Evolutionary conservation across 2,888 invertebrate genomes (phyloP), one percentile per base, ranked within the genome.

Genomic region (Euplexia lucipara): DNA sequence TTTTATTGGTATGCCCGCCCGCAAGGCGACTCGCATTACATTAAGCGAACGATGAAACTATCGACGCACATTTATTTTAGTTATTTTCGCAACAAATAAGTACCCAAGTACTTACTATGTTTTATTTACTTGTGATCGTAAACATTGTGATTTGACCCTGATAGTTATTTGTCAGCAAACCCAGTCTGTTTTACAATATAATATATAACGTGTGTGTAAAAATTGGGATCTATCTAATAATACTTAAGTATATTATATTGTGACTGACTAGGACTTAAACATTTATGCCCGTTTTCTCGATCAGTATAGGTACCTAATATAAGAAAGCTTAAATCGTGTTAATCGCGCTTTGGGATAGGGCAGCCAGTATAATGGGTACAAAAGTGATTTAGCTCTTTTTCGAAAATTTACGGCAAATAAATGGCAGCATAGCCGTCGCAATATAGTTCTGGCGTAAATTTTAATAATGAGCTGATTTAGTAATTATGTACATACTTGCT

Each of bases 241-340:
- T 37, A 26, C 26, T 26, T 26, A n/a, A n/a, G n/a, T n/a, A 35
- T 51, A 35, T 18, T 35, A 44, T 56, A 48, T 41, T 65, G 47
- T 47, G 57, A 65, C 57, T 65, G 57, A 64, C 34, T 47, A 57
- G 35, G 20, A 35, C 41, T 26, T 63, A 20, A n/a, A 39, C 0
- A 32, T n/a, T 30, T 54, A 30, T 35, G 20, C 30, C 16, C 39
- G 39, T 34, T 30, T 47, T 30, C 20, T 47, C 14, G 37, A 34
- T 22, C 32, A 9, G n/a, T 45, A 18, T n/a, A n/a, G n/a, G n/a
- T n/a, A n/a, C n/a, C n/a, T n/a, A n/a, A n/a, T n/a, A n/a, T n/a
- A n/a, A n/a, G n/a, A n/a, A n/a, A n/a, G 14, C 16, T 26, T 14
- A 20, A 51, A 35, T 26, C 6, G 2, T 37, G 30, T 34, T 8